Base-by-base conservation (phyloP, 2,113 vertebrate genomes). In the Hyperopisus bebe region DNA sequence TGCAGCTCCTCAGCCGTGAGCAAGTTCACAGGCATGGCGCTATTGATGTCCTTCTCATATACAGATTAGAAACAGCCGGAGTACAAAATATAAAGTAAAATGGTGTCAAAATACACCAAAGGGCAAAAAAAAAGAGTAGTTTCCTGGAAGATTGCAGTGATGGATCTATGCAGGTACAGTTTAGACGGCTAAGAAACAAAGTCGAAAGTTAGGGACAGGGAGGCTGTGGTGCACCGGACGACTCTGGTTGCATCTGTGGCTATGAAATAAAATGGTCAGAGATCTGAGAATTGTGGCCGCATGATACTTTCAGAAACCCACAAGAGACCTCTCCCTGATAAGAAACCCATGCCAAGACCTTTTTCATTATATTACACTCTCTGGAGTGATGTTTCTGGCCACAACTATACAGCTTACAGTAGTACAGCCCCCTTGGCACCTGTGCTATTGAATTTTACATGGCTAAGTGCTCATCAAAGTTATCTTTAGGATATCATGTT, bases 241-340 rank as follows among this genome's bases (percentile, higher is more conserved):
- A 62, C 17, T 86, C 55, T 70, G 46, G 82, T 87, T 77, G 47
- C 58, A 50, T 74, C 84, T 39, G 9, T n/a, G 89, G 42, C 46
- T 80, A 48, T 77, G 82, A 88, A 90, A 87, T 46, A 87, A 90
- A 90, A 87, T 80, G 66, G 35, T 11, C 21, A 55, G 24, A 82
- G 66, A 50, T 44, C 47, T 90, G 46, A 53, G 62, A 44, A 35
- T 11, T 74, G 83, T 80, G 42, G 58, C 83, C 83, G 70, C 84
- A 90, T 27, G 83, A 62, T 47, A 84, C 84, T 90, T 90, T 90
- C 84, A 77, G 58, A 90, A 66, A 46, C 53, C 48, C 83, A 50
- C 83, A 77, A 53, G 47, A 82, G 47, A 90, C 47, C 13, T 51
- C 46, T 27, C 42, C 21, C 10, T 39, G 44, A 53, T 82, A 70